Base-by-base conservation (phyloP, 2,113 vertebrate species). In the Pangasianodon hypophthalmus region DNA sequence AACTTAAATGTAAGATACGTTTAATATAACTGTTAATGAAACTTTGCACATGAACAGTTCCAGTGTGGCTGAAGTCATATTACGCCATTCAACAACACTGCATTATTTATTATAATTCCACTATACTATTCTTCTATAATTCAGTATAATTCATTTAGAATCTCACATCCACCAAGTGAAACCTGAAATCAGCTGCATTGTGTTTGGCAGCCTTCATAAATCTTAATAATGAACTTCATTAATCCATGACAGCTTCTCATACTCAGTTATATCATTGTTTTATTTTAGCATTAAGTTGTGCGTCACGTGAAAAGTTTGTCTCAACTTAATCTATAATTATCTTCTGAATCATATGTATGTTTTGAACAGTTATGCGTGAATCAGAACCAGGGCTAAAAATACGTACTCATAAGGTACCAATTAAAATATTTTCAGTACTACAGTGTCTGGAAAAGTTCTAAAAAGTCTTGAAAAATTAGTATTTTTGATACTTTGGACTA, bases 211-310 rank as follows among this genome's bases (percentile, higher is more conserved):
- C 82, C 71, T 85, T 86, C 86, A 91, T 88, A 64, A 91, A 88
- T 90, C 91, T 88, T 82, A 73, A 91, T 90, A 85, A 83, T 85
- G 37, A 58, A n/a, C 80, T 85, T 85, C 88, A 89, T 87, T 71
- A 89, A 84, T 83, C 79, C 56, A 44, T 88, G 88, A 82, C 86
- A 88, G 75, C 87, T 82, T 75, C 88, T 90, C 88, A 83, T 84
- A 86, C 24, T 41, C 79, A 86, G 86, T 86, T 87, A 88, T n/a
- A 48, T 32, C 16, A 86, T 16, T 32, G 75, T 41, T 85, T 80
- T 75, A 58, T 56, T 75, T 73, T n/a, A n/a, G 48, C 73, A 82
- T 86, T 91, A 86, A 64, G 41, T 73, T 62, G 7, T 79, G 24
- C 48, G 18, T 24, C 6, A 75, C 14, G 11, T n/a, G 18, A 80